A percentile compares a stretch with the other conserved stretches of the same genome.
These are phyloP conservation scores for Latrodectus elegans DNA, from an alignment of 2,888 invertebrate species.

Conservation along the genomic window DNA sequence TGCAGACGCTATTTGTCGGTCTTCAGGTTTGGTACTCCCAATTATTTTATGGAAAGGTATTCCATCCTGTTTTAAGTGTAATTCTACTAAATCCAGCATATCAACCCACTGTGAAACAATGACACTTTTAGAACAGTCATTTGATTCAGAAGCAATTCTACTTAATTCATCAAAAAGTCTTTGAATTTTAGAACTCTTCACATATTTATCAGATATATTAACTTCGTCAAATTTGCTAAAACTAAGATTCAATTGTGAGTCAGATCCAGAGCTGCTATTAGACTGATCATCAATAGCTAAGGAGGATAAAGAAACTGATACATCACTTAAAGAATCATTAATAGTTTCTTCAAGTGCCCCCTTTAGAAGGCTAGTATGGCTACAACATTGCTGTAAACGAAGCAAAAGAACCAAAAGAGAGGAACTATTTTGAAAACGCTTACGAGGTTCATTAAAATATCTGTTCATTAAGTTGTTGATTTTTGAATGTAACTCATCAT, in stretches of 20 bases:
- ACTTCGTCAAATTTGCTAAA: neutral
- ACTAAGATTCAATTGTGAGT: slow-evolving; percentile 21
- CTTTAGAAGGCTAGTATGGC: slow-evolving; percentile 84
- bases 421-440: neutral
- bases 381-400: slow-evolving; percentile 90
- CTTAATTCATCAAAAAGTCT: slow-evolving; percentile 22
- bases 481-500: slow-evolving; percentile 80
- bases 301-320: slow-evolving; percentile 18
- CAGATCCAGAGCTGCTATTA: neutral
- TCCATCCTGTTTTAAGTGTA: slow-evolving; percentile 79
- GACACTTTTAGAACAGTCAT: slow-evolving; percentile 73
- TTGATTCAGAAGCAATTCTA: slow-evolving; percentile 24
- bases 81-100: slow-evolving; percentile 83
- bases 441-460: slow-evolving; percentile 4
- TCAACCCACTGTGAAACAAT: slow-evolving; percentile 96
- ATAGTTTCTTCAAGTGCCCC: slow-evolving; percentile 7
- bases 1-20: slow-evolving; percentile 82
- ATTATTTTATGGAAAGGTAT: slow-evolving; percentile 82
- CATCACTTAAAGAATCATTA: slow-evolving; percentile 11
- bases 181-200: slow-evolving; percentile 39
- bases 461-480: slow-evolving; percentile 73
- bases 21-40: slow-evolving; percentile 84
- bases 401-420: slow-evolving; percentile 79
- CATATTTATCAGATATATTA: neutral
- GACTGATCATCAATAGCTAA: slow-evolving; percentile 9